Conservation (phyloP, 2,888 invertebrate genomes). For the Argyresthia goedartella region DNA sequence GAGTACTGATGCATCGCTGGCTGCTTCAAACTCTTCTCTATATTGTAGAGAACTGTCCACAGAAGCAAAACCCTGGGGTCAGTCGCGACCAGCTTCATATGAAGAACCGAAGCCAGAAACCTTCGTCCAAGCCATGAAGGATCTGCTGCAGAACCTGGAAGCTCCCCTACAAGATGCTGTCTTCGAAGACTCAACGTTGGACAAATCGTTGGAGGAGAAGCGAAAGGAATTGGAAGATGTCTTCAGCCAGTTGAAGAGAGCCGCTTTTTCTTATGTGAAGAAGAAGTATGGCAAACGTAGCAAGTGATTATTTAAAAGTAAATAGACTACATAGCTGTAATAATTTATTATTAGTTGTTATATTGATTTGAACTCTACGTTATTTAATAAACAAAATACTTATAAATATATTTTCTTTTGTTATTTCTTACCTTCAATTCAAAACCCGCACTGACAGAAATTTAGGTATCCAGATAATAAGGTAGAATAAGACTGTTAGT, state of each 20-base stretch:
- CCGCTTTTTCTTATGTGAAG: neutral
- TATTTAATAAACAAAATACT: too few species aligned
- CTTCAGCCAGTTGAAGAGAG: constrained; percentile 1
- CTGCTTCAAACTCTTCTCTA: neutral
- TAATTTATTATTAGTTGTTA: neutral
- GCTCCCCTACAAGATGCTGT: neutral
- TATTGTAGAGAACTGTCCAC: too few species aligned
- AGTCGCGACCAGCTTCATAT: neutral
- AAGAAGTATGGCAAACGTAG: neutral
- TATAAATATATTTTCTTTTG: too few species aligned
- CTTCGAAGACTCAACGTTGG: neutral
- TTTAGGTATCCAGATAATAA: too few species aligned
- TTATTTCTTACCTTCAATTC: too few species aligned
- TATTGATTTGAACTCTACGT: neutral
- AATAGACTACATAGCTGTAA: neutral
- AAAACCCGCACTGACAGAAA: too few species aligned
- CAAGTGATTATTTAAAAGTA: neutral
- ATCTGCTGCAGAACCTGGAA: neutral
- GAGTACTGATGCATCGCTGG: neutral
- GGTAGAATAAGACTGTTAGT: too few species aligned
- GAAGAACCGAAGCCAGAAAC: neutral
- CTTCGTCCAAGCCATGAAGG: neutral
- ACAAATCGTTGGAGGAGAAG: neutral
- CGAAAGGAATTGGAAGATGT: neutral
- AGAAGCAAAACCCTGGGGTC: neutral